These are phyloP conservation scores for Conistra vaccinii DNA, from an alignment of 2,888 invertebrate genomes.

Conservation along the genomic window DNA sequence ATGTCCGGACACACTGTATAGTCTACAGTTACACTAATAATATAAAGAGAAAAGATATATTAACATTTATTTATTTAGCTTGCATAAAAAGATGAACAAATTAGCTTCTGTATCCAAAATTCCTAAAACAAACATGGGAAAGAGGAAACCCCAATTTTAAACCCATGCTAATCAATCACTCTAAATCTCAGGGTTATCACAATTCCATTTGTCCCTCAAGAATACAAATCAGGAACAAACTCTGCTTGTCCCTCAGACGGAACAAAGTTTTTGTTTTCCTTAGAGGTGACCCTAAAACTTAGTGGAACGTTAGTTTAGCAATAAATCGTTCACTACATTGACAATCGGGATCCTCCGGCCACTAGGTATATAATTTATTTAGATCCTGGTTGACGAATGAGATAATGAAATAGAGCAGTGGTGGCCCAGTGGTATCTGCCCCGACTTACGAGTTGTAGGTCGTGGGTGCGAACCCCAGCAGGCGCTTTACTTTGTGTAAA, in stretches of 20 bases:
- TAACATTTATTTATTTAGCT: too few species aligned
- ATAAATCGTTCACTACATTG: conserved; percentile 63
- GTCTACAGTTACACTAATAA: too few species aligned
- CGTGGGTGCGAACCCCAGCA: too few species aligned
- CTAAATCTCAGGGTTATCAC: conserved; percentile 3
- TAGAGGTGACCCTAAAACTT: conserved; percentile 54
- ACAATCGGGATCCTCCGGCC: conserved; percentile 51
- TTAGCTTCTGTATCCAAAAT: background rate
- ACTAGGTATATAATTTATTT: conserved; percentile 51
- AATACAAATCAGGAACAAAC: conserved; percentile 53
- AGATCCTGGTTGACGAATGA: conserved; percentile 25
- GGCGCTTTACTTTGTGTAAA: too few species aligned
- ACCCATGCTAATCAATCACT: conserved; percentile 13
- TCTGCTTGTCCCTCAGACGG: background rate
- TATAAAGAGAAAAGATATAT: too few species aligned
- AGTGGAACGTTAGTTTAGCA: conserved; percentile 39
- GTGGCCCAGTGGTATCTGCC: too few species aligned
- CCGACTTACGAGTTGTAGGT: too few species aligned
- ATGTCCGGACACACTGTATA: too few species aligned
- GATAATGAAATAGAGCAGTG: too few species aligned
- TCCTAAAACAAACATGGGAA: background rate
- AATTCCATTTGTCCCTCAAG: conserved; percentile 33
- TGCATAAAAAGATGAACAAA: background rate
- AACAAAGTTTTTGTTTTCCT: conserved; percentile 52
- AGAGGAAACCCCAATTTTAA: background rate